Evolutionary conservation across 2,888 invertebrate species (phyloP).

Genomic region (Platynereis dumerilii): DNA sequence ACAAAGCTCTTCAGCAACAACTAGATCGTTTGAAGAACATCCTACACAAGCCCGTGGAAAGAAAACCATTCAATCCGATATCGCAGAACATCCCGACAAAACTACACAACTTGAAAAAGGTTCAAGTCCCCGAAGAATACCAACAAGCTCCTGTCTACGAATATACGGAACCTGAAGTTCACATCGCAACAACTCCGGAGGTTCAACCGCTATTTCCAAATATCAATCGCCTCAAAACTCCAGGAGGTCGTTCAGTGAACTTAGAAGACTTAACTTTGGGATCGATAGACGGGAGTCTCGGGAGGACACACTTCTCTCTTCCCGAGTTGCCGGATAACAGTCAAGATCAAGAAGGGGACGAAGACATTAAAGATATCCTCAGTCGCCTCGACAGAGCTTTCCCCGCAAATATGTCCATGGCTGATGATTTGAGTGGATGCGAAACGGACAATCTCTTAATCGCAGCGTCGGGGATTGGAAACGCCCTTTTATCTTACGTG

Average conservation of each 20-base stretch:
- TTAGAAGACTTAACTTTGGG: not conserved
- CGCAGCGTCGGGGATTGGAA: no score
- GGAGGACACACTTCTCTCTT: slow-evolving; percentile 43
- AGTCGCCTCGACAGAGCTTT: slow-evolving; percentile 41
- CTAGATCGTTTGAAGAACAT: slow-evolving; percentile 32
- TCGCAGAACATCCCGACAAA: slow-evolving; percentile 11
- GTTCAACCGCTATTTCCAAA: no score
- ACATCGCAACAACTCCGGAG: no score
- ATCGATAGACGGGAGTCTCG: slow-evolving; percentile 12
- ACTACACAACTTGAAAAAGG: not conserved
- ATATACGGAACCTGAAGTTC: no score
- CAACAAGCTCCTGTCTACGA: no score
- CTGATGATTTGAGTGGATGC: no score
- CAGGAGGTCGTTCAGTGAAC: not conserved
- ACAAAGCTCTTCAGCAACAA: slow-evolving; percentile 37
- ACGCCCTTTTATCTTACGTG: no score
- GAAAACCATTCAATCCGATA: not conserved
- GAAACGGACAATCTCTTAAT: no score
- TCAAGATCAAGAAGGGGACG: slow-evolving; percentile 42
- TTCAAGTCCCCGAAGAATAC: not conserved
- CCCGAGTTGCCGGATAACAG: slow-evolving; percentile 38
- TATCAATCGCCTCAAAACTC: no score
- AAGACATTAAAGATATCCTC: slow-evolving; percentile 43
- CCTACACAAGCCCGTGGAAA: not conserved
- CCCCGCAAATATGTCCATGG: slow-evolving; percentile 39